Percentiles rank a stretch among this genome's conserved stretches.
phyloP scores from a whole-genome alignment of 2,888 invertebrate genomes.

The Hedya salicella region DNA sequence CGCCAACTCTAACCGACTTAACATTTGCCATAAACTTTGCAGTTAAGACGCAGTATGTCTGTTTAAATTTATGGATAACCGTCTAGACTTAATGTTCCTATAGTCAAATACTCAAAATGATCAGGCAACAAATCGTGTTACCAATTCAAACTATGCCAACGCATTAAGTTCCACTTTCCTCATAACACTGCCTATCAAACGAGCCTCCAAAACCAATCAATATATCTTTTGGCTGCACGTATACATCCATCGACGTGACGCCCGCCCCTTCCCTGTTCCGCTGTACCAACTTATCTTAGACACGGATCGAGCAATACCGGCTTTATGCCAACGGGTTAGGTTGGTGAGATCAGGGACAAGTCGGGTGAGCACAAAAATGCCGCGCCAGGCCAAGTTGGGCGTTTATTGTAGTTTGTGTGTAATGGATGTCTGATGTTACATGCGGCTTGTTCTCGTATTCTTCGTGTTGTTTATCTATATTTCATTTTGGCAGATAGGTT shows the following conservation, averaged over 20 bases:
- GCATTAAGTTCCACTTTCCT: not conserved
- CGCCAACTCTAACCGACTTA: too few species aligned
- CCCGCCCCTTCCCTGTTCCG: constrained; percentile 27
- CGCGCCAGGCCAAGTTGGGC: constrained; percentile 14
- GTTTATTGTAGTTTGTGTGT: constrained; percentile 31
- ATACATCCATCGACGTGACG: constrained; percentile 27
- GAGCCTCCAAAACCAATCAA: constrained; percentile 31
- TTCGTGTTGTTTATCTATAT: constrained; percentile 1
- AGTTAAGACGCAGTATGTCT: too few species aligned
- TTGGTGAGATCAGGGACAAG: too few species aligned
- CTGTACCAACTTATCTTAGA: constrained; percentile 5
- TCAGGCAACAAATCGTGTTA: not conserved
- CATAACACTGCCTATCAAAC: constrained; percentile 10
- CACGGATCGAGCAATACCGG: constrained; percentile 3
- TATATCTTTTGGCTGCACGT: constrained; percentile 31
- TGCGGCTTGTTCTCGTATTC: not conserved
- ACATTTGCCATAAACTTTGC: too few species aligned
- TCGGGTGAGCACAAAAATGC: constrained; percentile 14
- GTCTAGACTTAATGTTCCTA: too few species aligned
- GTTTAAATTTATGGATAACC: too few species aligned
- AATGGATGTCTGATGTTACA: constrained; percentile 24
- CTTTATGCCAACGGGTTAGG: constrained; percentile 9
- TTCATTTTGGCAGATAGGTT: not conserved
- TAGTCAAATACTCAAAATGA: not conserved
- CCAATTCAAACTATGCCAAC: not conserved